Evolutionary conservation across 2,888 invertebrate genomes (phyloP), one percentile per base, ranked within the genome.

Genomic region (Syrista parreyssii): DNA sequence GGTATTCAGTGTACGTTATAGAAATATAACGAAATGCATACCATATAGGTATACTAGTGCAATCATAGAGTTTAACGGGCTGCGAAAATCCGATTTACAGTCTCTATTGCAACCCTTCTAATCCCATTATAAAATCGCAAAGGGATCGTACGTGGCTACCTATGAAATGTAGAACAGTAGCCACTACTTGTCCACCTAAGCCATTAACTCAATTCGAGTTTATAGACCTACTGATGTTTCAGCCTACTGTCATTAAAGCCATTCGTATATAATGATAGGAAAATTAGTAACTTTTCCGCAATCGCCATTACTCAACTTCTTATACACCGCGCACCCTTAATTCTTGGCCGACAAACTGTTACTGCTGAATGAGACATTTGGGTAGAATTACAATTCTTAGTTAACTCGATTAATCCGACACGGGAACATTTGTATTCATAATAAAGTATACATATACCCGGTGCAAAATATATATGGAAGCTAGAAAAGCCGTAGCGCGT

Each of bases 1-100:
- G 55, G 1, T 55, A 55, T 55, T 55, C 55, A 23, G 9, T 55
- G 55, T 15, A 9, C 55, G 55, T 55, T 9, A 55, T 23, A 55
- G 23, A 23, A 55, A 23, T 55, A 55, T 55, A 55, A 55, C 9
- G 9, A 23, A 55, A 55, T 23, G 6, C 55, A 9, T 23, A 2
- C 55, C 55, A 23, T 23, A 55, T 55, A 55, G 23, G 23, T 55
- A 55, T 23, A 55, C 9, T 23, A 9, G 80, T 31, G 76, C 80
- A 80, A 83, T 86, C 76, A 82, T 79, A 80, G 83, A 79, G 83
- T 82, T 85, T 88, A 86, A 86, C 82, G 84, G 84, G 78, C 83
- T 80, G 80, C 83, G 79, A 80, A 86, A 88, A 88, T 89, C 88
- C 86, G 88, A 86, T 88, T 89, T 83, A 86, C 86, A 88, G 87